Conservation (phyloP, 2,113 vertebrate species). For the Propithecus coquereli region DNA sequence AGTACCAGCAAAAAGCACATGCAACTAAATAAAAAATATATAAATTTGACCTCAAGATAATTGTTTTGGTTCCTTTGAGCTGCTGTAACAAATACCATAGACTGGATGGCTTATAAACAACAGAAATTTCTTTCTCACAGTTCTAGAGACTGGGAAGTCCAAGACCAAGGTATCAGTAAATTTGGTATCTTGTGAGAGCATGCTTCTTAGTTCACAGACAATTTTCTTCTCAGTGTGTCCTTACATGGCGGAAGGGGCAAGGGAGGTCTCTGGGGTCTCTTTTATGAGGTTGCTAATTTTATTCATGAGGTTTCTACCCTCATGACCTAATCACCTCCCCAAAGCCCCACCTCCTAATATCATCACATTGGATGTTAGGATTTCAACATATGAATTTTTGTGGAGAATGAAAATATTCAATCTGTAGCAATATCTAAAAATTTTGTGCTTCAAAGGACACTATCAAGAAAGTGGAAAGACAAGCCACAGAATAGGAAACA, state of each 20-base stretch:
- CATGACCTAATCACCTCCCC: not conserved
- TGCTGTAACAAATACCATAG: not conserved
- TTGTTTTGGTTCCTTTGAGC: not conserved
- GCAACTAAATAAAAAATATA: not conserved
- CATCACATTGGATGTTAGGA: not conserved
- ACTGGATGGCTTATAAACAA: not conserved
- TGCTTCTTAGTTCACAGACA: not conserved
- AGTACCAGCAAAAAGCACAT: not conserved
- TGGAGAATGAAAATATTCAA: not conserved
- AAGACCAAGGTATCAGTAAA: not conserved
- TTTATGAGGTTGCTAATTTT: not conserved
- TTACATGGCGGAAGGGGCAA: not conserved
- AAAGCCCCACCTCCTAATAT: not conserved
- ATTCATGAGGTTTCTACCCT: not conserved
- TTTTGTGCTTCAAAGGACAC: not conserved
- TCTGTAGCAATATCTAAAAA: not conserved
- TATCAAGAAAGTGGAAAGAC: not conserved
- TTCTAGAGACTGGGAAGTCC: not conserved
- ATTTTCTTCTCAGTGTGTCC: not conserved
- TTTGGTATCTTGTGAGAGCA: not conserved
- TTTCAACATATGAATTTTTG: not conserved
- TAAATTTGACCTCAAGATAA: not conserved
- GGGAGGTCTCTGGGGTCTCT: not conserved
- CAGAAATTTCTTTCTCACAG: not conserved
- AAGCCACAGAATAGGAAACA: not conserved